Percentiles rank a stretch among this genome's conserved stretches.
phyloP scores from a whole-genome alignment of 2,888 invertebrate species.

The Choreutis nemorana region DNA sequence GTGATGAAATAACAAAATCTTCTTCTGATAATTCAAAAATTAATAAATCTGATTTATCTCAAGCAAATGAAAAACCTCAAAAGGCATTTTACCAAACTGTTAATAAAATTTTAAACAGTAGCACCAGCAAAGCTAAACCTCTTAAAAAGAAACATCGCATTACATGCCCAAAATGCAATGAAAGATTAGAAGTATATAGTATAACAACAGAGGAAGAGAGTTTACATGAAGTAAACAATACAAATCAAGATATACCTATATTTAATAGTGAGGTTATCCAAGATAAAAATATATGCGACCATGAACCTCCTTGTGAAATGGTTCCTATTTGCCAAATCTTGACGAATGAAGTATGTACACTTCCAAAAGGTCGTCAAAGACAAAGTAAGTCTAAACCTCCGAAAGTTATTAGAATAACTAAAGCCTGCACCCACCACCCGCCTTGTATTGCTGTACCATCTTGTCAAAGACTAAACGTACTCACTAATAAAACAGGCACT shows the following conservation, averaged over 20 bases:
- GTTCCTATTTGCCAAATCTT: slow-evolving; percentile 44
- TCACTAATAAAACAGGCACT: slow-evolving; percentile 45
- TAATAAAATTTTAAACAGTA: no score
- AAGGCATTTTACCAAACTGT: no score
- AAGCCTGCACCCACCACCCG: slow-evolving; percentile 52
- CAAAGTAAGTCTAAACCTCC: slow-evolving; percentile 21
- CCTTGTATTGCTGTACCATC: slow-evolving; percentile 54
- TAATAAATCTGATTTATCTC: slow-evolving; percentile 13
- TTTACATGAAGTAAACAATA: slow-evolving; percentile 17
- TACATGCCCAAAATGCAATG: slow-evolving; percentile 42
- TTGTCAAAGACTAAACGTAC: slow-evolving; percentile 41
- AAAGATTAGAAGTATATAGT: slow-evolving; percentile 32
- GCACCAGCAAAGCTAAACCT: slow-evolving; percentile 15
- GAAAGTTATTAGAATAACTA: slow-evolving; percentile 40
- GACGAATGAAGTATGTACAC: slow-evolving; percentile 19
- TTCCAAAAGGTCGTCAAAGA: slow-evolving; percentile 20
- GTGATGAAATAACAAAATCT: slow-evolving; percentile 12
- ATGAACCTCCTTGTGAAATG: slow-evolving; percentile 40
- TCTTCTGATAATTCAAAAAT: slow-evolving; percentile 11
- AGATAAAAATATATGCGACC: slow-evolving; percentile 26
- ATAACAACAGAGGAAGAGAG: slow-evolving; percentile 32
- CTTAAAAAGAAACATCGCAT: slow-evolving; percentile 25
- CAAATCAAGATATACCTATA: slow-evolving; percentile 16
- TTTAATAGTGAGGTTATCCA: slow-evolving; percentile 15
- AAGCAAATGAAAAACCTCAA: slow-evolving; percentile 9